phyloP scores from a whole-genome alignment of 2,797 vertebrate species.

The Helostoma temminkii region DNA sequence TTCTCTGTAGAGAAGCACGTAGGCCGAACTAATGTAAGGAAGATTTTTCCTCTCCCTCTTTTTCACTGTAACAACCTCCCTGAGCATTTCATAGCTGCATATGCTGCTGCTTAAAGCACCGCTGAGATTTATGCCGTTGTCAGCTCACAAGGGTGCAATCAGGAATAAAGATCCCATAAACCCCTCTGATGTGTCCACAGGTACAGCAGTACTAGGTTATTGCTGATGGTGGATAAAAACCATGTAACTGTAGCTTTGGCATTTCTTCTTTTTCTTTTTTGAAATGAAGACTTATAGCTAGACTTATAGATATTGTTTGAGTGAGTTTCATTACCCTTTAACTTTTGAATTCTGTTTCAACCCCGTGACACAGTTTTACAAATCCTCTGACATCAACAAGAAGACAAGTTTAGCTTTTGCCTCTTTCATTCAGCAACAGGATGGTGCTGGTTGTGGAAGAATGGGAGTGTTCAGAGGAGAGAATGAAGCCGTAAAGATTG shows the following conservation, averaged over 20 bases:
- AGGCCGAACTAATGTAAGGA: slow-evolving; percentile 66
- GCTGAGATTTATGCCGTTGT: slow-evolving; percentile 81
- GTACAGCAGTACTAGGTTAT: slow-evolving; percentile 76
- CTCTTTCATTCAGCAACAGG: slow-evolving; percentile 21
- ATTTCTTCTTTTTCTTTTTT: slow-evolving; percentile 47
- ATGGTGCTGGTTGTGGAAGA: slow-evolving; percentile 10
- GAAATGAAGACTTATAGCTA: slow-evolving; percentile 48
- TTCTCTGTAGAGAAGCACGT: slow-evolving; percentile 69
- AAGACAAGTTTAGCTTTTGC: slow-evolving; percentile 40
- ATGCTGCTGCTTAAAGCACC: slow-evolving; percentile 83
- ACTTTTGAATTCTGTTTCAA: slow-evolving; percentile 45
- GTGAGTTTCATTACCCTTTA: slow-evolving; percentile 35
- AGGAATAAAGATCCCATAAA: slow-evolving; percentile 84
- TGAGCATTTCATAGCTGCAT: slow-evolving; percentile 81
- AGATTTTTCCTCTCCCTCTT: slow-evolving; percentile 71
- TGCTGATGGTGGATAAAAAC: slow-evolving; percentile 76
- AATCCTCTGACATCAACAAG: slow-evolving; percentile 32
- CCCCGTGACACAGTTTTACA: slow-evolving; percentile 18
- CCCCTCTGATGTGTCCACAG: slow-evolving; percentile 83
- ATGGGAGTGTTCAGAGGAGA: slow-evolving; percentile 10
- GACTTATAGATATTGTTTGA: slow-evolving; percentile 50
- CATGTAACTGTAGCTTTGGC: slow-evolving; percentile 54
- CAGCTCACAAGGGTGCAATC: slow-evolving; percentile 84
- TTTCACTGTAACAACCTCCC: slow-evolving; percentile 79
- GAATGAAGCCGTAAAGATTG: slow-evolving; percentile 27